Conservation (phyloP, 2,888 invertebrate species). For the Agrochola lychnidis region DNA sequence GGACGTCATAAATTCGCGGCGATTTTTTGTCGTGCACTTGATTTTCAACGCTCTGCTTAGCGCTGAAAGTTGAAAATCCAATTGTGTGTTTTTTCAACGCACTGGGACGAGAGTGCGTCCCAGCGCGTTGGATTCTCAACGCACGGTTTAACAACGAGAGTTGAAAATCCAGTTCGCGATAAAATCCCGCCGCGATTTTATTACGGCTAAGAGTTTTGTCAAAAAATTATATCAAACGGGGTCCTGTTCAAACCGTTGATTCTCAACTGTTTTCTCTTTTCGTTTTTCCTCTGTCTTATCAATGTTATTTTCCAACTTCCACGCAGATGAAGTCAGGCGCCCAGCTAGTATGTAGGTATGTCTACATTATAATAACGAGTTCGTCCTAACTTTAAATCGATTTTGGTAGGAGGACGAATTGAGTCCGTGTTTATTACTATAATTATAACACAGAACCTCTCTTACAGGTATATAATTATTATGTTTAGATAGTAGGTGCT, state of each 20-base stretch:
- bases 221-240: too few species aligned
- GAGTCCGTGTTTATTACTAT: conserved; percentile 14
- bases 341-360: not conserved
- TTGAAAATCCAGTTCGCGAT: too few species aligned
- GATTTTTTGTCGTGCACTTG: too few species aligned
- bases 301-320: not conserved
- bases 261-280: not conserved
- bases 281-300: not conserved
- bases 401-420: conserved; percentile 24
- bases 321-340: not conserved
- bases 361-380: conserved; percentile 4
- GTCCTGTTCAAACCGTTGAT: not conserved
- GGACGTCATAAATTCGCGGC: too few species aligned
- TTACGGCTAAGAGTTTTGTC: too few species aligned
- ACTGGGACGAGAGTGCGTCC: too few species aligned
- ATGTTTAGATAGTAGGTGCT: conserved; percentile 14
- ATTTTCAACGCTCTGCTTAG: too few species aligned
- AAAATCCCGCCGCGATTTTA: too few species aligned
- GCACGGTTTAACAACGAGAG: too few species aligned
- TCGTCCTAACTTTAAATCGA: conserved; percentile 26
- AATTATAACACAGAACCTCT: conserved; percentile 35
- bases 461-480: conserved; percentile 27
- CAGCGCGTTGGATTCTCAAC: too few species aligned
- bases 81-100: too few species aligned
- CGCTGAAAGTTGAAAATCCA: too few species aligned